Percentiles rank a stretch among this genome's conserved stretches.
phyloP scores from a whole-genome alignment of 1,140 invertebrate genomes.

The Andrena cerasifolii region DNA sequence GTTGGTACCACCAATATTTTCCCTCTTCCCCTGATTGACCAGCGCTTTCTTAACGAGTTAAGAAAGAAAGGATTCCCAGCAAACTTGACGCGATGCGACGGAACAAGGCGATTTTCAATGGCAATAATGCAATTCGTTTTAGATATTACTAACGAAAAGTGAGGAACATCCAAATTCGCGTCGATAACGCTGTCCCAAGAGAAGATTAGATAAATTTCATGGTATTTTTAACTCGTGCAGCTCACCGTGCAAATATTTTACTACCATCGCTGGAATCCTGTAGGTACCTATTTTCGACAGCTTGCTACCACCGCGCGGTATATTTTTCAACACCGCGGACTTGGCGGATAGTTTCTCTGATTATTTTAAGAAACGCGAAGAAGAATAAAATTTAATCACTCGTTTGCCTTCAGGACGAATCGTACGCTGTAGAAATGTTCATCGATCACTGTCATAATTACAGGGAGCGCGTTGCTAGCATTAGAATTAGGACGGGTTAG shows the following conservation, averaged over 20 bases:
- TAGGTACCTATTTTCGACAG: neutral
- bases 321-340: neutral
- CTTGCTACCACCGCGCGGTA: neutral
- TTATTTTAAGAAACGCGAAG: too few species aligned
- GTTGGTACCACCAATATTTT: constrained; percentile 16
- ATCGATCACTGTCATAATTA: constrained; percentile 18
- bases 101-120: neutral
- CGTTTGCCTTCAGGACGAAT: neutral
- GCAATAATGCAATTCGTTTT: too few species aligned
- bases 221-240: constrained; percentile 38
- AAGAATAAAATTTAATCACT: too few species aligned
- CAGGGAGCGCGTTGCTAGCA: neutral
- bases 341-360: too few species aligned
- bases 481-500: constrained; percentile 38
- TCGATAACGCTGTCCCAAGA: constrained; percentile 14
- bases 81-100: neutral
- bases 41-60: neutral
- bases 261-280: neutral
- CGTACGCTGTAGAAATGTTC: neutral
- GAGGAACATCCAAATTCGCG: neutral
- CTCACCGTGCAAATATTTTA: constrained; percentile 18
- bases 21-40: constrained; percentile 2
- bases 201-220: constrained; percentile 59
- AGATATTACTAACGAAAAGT: too few species aligned
- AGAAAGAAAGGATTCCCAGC: neutral